Evolutionary conservation across 2,888 invertebrate genomes (phyloP).

Genomic region (Troides oblongomaculatus): DNA sequence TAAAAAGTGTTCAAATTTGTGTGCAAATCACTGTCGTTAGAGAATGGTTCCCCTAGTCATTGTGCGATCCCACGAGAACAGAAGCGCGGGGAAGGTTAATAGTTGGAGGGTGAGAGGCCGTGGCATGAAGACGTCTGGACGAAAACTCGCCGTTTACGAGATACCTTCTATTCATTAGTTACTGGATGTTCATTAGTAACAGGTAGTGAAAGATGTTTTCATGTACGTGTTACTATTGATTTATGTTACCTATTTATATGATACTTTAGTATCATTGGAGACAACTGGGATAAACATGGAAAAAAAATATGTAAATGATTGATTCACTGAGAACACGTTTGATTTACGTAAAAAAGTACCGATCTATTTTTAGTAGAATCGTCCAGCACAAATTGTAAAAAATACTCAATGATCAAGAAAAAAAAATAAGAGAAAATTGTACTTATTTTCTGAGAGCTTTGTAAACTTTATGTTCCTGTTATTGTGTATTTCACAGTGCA

Average conservation of each 20-base stretch:
- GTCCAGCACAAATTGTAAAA: too few relatives aligned
- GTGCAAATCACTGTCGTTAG: slow-evolving; percentile 16
- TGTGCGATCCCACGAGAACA: slow-evolving; percentile 45
- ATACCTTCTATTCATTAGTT: slow-evolving; percentile 39
- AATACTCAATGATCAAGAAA: too few relatives aligned
- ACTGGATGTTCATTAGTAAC: slow-evolving; percentile 15
- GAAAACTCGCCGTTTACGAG: slow-evolving; percentile 40
- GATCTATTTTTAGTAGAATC: too few relatives aligned
- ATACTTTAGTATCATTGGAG: slow-evolving; percentile 4
- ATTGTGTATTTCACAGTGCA: too few relatives aligned
- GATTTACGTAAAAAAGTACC: too few relatives aligned
- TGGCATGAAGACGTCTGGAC: slow-evolving; percentile 27
- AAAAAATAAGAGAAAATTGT: too few relatives aligned
- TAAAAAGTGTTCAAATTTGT: slow-evolving; percentile 1
- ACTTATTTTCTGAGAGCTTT: too few relatives aligned
- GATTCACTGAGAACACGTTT: too few relatives aligned
- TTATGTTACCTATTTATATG: slow-evolving; percentile 5
- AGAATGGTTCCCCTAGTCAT: slow-evolving; percentile 30
- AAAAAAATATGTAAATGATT: neutral
- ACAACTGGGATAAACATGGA: neutral
- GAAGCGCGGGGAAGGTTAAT: slow-evolving; percentile 50
- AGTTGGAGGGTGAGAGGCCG: slow-evolving; percentile 51
- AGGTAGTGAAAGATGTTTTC: slow-evolving; percentile 22
- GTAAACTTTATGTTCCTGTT: too few relatives aligned
- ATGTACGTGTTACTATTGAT: neutral